Evolutionary conservation across 2,888 invertebrate species (phyloP).

Genomic region (Stegana nigrithorax): DNA sequence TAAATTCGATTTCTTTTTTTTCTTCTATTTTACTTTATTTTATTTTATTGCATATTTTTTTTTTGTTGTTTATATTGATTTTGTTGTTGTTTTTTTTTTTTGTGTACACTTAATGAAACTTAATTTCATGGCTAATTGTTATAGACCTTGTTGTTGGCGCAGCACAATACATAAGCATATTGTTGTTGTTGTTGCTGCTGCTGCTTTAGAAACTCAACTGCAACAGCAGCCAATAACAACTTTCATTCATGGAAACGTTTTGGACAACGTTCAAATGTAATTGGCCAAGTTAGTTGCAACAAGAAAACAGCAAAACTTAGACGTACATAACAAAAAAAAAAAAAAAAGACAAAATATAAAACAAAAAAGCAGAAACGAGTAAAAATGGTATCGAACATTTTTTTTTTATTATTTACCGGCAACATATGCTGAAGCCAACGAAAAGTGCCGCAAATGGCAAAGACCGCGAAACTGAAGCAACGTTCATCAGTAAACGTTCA

Average conservation of each 20-base stretch:
- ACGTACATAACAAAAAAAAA: neutral
- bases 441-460: constrained; percentile 35
- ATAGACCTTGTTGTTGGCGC: constrained; percentile 27
- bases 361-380: neutral
- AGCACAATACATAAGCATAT: neutral
- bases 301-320: too few relatives aligned
- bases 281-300: too few relatives aligned
- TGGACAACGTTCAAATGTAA: too few relatives aligned
- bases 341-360: constrained; percentile 22
- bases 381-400: neutral
- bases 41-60: too few relatives aligned
- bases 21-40: too few relatives aligned
- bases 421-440: too few relatives aligned
- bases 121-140: constrained; percentile 36
- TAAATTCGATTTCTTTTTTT: too few relatives aligned
- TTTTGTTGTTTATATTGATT: too few relatives aligned
- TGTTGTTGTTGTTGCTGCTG: constrained; percentile 20
- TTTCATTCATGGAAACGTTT: too few relatives aligned
- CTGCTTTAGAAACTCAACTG: constrained; percentile 36
- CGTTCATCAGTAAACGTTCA: neutral
- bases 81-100: too few relatives aligned
- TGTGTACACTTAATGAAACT: constrained; percentile 1
- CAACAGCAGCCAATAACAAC: constrained; percentile 17
- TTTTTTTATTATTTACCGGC: too few relatives aligned
- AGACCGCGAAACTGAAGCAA: constrained; percentile 42